Conservation (phyloP, 2,797 vertebrate genomes). For the Sebastes trivittatus region DNA sequence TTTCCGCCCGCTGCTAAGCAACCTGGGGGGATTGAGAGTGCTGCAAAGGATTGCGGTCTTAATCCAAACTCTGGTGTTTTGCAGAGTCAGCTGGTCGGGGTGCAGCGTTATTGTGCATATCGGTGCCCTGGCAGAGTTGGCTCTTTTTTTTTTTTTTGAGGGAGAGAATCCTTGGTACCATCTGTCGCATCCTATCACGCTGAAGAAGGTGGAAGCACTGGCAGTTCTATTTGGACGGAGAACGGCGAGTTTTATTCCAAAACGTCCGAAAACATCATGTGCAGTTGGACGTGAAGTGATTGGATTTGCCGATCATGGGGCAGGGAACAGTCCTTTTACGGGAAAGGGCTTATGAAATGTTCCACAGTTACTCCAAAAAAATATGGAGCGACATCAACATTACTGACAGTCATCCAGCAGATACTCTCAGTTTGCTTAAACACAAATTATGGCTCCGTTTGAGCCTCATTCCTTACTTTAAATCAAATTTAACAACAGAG, state of each 20-base stretch:
- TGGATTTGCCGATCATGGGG: slow-evolving; percentile 25
- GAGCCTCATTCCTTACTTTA: neutral
- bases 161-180: slow-evolving; percentile 13
- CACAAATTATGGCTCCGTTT: neutral
- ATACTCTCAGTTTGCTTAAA: neutral
- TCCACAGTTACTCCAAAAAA: slow-evolving; percentile 8
- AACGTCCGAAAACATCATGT: slow-evolving; percentile 13
- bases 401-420: neutral
- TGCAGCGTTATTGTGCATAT: slow-evolving; percentile 27
- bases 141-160: slow-evolving; percentile 2
- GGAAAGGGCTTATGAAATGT: slow-evolving; percentile 24
- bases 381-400: slow-evolving; percentile 6
- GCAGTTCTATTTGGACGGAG: neutral
- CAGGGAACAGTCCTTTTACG: slow-evolving; percentile 14
- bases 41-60: slow-evolving; percentile 57
- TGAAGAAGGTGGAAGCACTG: neutral
- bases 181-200: slow-evolving; percentile 31
- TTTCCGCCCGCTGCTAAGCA: slow-evolving; percentile 68
- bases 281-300: slow-evolving; percentile 27
- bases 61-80: slow-evolving; percentile 64
- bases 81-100: slow-evolving; percentile 67
- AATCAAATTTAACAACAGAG: neutral
- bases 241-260: slow-evolving; percentile 13
- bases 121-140: slow-evolving; percentile 19
- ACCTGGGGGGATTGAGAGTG: slow-evolving; percentile 55